Percentiles rank a stretch among this genome's conserved stretches.
Evolutionary conservation across 2,888 invertebrate species (phyloP).

Genomic region (Eupithecia inturbata): DNA sequence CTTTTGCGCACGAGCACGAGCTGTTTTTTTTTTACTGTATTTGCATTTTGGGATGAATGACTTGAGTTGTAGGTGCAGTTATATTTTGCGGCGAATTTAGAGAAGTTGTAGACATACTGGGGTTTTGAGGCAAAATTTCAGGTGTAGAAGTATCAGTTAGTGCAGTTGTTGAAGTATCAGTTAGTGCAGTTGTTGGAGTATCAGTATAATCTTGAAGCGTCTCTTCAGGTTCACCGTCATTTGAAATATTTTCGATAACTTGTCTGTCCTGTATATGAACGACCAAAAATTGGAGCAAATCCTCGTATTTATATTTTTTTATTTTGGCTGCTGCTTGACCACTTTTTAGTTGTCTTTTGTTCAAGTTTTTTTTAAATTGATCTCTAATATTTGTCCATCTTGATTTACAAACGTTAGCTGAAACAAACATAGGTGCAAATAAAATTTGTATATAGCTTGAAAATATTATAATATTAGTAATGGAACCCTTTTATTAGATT

Average conservation of each 20-base stretch:
- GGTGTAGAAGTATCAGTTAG: conserved; percentile 13
- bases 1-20: too few relatives aligned
- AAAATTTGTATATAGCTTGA: conserved; percentile 12
- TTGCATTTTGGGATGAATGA: too few relatives aligned
- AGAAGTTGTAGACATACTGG: conserved; percentile 11
- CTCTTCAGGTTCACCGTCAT: conserved; percentile 20
- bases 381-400: conserved; percentile 19
- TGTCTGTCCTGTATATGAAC: conserved; percentile 19
- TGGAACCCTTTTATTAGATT: conserved; percentile 10
- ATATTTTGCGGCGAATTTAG: too few relatives aligned
- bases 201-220: conserved; percentile 19
- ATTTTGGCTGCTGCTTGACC: conserved; percentile 20
- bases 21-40: too few relatives aligned
- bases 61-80: too few relatives aligned
- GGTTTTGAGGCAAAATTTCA: conserved; percentile 12
- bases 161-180: conserved; percentile 17
- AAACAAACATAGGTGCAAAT: conserved; percentile 17
- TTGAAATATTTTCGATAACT: conserved; percentile 22
- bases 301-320: conserved; percentile 23
- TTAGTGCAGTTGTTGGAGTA: conserved; percentile 19
- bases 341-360: conserved; percentile 17
- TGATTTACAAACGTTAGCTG: conserved; percentile 19
- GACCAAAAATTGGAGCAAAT: conserved; percentile 22
- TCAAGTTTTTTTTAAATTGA: conserved; percentile 15
- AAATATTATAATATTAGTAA: conserved; percentile 11